These are phyloP conservation scores for Megalopta genalis DNA, from an alignment of 1,140 invertebrate species.

Conservation along the genomic window DNA sequence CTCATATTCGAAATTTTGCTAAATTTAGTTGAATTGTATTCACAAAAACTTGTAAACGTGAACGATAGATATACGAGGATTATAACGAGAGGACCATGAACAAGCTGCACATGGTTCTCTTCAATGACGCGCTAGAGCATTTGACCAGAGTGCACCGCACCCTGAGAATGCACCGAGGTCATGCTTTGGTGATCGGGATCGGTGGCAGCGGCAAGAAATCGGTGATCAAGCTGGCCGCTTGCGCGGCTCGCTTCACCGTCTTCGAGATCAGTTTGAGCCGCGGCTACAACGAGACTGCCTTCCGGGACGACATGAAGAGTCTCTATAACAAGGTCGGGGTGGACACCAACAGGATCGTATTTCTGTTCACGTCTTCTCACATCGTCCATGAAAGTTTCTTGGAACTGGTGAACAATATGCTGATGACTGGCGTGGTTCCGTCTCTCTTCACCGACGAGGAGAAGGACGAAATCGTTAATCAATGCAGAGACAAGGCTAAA, in stretches of 20 bases:
- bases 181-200: constrained; percentile 91
- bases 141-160: constrained; percentile 91
- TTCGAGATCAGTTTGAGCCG: constrained; percentile 91
- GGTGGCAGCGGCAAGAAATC: constrained; percentile 92
- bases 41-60: neutral
- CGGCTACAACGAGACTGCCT: constrained; percentile 90
- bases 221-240: constrained; percentile 86
- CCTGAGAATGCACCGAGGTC: constrained; percentile 90
- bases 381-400: constrained; percentile 90
- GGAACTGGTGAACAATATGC: constrained; percentile 94
- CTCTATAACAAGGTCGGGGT: constrained; percentile 87
- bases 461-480: constrained; percentile 87
- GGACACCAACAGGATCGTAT: constrained; percentile 89
- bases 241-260: constrained; percentile 88
- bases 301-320: constrained; percentile 92
- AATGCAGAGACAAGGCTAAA: constrained; percentile 84
- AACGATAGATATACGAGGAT: constrained; percentile 88
- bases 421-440: constrained; percentile 91
- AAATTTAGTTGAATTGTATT: too few relatives aligned
- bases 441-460: constrained; percentile 92
- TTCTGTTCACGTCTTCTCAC: constrained; percentile 91
- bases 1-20: too few relatives aligned
- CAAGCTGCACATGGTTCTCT: constrained; percentile 90
- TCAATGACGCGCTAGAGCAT: constrained; percentile 94
- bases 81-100: constrained; percentile 86